Evolutionary conservation across 2,888 invertebrate genomes (phyloP).

Genomic region (Mactromeris polynyma): DNA sequence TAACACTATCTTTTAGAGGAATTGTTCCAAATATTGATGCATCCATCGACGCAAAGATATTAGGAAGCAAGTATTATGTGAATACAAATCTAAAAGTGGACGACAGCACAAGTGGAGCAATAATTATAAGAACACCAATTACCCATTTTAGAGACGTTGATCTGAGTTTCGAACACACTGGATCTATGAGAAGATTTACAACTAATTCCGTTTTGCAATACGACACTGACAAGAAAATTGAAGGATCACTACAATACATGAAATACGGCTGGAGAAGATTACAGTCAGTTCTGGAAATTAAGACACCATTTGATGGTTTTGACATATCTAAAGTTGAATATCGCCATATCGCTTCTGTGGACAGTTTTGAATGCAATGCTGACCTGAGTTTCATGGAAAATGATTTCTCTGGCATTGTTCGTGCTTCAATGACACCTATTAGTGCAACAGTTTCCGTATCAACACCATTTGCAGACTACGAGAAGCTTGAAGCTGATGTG

Average conservation of each 20-base stretch:
- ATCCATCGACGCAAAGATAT: conserved; percentile 38
- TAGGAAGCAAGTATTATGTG: conserved; percentile 47
- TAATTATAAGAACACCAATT: conserved; percentile 54
- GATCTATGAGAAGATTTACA: conserved; percentile 41
- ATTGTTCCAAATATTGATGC: conserved; percentile 39
- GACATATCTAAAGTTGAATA: conserved; percentile 44
- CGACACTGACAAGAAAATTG: conserved; percentile 43
- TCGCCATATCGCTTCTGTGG: conserved; percentile 55
- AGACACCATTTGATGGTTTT: conserved; percentile 57
- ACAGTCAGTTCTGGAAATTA: conserved; percentile 48
- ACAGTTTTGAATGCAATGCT: conserved; percentile 63
- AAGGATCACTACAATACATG: conserved; percentile 38
- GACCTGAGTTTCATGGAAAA: conserved; percentile 47
- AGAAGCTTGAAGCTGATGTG: conserved; percentile 47
- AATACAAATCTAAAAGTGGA: conserved; percentile 46
- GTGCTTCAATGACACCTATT: conserved; percentile 46
- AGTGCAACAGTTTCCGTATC: conserved; percentile 25
- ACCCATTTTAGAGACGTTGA: conserved; percentile 30
- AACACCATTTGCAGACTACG: conserved; percentile 55
- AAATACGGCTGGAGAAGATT: conserved; percentile 62
- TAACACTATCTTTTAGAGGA: conserved; percentile 31
- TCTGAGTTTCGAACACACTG: conserved; percentile 46
- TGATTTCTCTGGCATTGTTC: conserved; percentile 51
- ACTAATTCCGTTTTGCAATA: conserved; percentile 51
- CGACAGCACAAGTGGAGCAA: conserved; percentile 25